Evolutionary conservation across 2,888 invertebrate species (phyloP), one percentile per base, ranked within the genome.

Genomic region (Steinernema hermaphroditum): DNA sequence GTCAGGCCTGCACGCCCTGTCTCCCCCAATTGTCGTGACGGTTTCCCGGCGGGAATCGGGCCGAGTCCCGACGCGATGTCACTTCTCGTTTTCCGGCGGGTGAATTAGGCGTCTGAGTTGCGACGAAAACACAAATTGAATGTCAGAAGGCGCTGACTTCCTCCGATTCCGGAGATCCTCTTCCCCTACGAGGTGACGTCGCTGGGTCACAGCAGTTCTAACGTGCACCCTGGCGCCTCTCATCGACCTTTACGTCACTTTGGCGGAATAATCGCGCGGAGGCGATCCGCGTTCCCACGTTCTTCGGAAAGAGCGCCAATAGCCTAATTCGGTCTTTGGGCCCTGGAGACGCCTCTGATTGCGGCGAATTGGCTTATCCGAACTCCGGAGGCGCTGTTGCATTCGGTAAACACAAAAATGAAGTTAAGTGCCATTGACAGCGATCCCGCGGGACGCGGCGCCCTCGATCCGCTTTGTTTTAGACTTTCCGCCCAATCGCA

Each of bases 211-310:
- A n/a, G n/a, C n/a, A n/a, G n/a, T n/a, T n/a, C n/a, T n/a, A n/a
- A n/a, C n/a, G n/a, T n/a, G n/a, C n/a, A n/a, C n/a, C n/a, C n/a
- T n/a, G n/a, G n/a, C n/a, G n/a, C n/a, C n/a, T n/a, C n/a, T n/a
- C n/a, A n/a, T n/a, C n/a, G n/a, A n/a, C n/a, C 22, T 19, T 16
- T n/a, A 32, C 62, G 62, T 62, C 62, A 62, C 27, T 62, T 62
- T 62, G 62, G 62, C 62, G 62, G 62, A 62, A 62, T 62, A 29
- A 62, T 62, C 62, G 62, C 8, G 62, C 62, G 62, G 29, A 62
- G 32, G 62, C 62, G 62, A 62, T 19, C 14, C 14, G 46, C 6
- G 54, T 32, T 32, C 62, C 62, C 32, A 62, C 62, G 32, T 62
- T 62, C 29, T 29, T 2, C 6, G 6, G 14, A 16, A 2, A 12